phyloP scores from a whole-genome alignment of 2,113 vertebrate genomes.

The Pelodiscus sinensis region DNA sequence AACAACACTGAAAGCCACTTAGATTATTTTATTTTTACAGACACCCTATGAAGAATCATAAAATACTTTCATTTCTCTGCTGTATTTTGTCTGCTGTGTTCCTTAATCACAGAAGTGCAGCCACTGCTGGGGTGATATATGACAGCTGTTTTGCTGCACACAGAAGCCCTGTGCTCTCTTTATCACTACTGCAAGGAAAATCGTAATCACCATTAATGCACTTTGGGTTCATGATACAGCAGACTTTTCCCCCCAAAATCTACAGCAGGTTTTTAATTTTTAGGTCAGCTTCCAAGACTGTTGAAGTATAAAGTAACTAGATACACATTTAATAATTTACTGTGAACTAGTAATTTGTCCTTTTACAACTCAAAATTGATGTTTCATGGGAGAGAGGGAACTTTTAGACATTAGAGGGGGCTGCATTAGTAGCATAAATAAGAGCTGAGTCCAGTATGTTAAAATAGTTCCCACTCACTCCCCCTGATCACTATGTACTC shows the following conservation, averaged over 20 bases:
- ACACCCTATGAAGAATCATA: background rate
- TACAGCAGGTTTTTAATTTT: conserved; percentile 19
- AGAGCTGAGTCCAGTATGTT: background rate
- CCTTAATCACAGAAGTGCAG: background rate
- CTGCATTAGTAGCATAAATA: conserved; percentile 4
- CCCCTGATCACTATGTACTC: background rate
- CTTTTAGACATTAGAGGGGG: background rate
- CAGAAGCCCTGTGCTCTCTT: background rate
- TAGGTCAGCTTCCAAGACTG: conserved; percentile 4
- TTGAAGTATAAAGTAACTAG: conserved; percentile 5
- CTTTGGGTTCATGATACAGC: background rate
- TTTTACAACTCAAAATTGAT: background rate
- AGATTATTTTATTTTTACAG: background rate
- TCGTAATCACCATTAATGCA: background rate
- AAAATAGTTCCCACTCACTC: conserved; percentile 31
- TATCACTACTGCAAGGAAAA: background rate
- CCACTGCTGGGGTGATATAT: background rate
- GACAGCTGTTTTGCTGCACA: background rate
- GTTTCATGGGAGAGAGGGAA: background rate
- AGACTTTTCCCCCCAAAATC: background rate
- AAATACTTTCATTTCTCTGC: background rate
- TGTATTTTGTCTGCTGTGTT: background rate
- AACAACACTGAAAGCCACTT: background rate
- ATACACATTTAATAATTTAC: background rate
- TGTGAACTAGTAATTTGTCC: conserved; percentile 1